A percentile compares a stretch with the other conserved stretches of the same genome.
Evolutionary conservation across 2,888 invertebrate species (phyloP).

Genomic region (Camptogramma bilineatum): DNA sequence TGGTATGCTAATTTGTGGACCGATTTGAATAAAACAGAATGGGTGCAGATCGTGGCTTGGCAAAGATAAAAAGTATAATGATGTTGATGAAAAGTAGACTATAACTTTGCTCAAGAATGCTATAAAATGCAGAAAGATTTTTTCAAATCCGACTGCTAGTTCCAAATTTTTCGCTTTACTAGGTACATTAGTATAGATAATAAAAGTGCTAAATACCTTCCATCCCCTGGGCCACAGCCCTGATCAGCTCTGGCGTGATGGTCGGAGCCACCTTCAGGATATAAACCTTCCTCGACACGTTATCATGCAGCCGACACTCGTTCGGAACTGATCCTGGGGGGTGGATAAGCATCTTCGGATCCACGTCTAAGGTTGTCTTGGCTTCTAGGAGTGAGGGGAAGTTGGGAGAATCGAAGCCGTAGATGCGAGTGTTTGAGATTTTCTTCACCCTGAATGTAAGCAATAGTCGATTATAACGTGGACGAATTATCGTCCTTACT

Average conservation of each 20-base stretch:
- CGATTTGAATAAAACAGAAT: no score
- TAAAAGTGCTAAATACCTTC: conserved; percentile 66
- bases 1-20: no score
- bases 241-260: conserved; percentile 92
- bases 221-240: conserved; percentile 89
- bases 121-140: no score
- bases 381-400: conserved; percentile 90
- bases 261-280: conserved; percentile 95
- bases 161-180: no score
- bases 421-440: conserved; percentile 89
- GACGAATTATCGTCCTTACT: no score
- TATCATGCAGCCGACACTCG: conserved; percentile 89
- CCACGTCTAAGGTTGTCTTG: conserved; percentile 88
- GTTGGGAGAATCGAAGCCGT: conserved; percentile 96
- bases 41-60: no score
- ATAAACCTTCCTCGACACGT: conserved; percentile 93
- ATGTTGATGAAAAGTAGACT: no score
- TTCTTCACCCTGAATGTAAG: conserved; percentile 88
- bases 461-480: no score
- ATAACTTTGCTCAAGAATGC: no score
- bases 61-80: no score
- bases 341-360: conserved; percentile 84
- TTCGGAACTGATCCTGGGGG: conserved; percentile 72
- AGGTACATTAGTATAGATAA: no score
- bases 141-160: no score